phyloP scores from a whole-genome alignment of 1,140 invertebrate genomes.

The Neoseiulus cucumeris region DNA sequence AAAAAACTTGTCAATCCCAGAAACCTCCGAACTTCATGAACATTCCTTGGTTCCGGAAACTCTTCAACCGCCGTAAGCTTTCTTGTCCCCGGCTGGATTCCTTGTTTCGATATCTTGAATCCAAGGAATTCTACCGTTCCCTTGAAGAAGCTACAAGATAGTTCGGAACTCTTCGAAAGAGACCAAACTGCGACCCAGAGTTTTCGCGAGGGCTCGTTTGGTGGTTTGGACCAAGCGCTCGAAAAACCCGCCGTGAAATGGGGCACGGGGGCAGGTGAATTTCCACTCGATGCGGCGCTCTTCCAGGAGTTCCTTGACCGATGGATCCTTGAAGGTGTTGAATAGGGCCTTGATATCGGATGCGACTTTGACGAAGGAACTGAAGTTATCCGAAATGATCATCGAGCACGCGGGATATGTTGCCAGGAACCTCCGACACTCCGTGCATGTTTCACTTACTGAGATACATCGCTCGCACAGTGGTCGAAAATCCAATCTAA shows the following conservation, averaged over 20 bases:
- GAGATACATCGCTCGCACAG: too few relatives aligned
- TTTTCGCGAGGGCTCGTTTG: background rate
- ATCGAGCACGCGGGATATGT: background rate
- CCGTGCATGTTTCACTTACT: background rate
- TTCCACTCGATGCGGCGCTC: too few relatives aligned
- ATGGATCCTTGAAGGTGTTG: background rate
- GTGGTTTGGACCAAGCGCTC: background rate
- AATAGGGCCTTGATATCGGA: background rate
- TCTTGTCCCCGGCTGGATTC: slow-evolving; percentile 8
- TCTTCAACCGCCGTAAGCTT: slow-evolving; percentile 13
- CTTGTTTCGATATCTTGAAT: slow-evolving; percentile 17
- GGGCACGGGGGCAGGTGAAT: background rate
- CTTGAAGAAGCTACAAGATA: slow-evolving; percentile 27
- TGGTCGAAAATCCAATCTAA: too few relatives aligned
- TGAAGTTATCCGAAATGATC: slow-evolving; percentile 6
- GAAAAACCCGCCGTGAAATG: background rate
- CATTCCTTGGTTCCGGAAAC: slow-evolving; percentile 11
- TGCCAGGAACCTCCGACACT: background rate
- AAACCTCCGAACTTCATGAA: slow-evolving; percentile 15
- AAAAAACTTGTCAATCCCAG: slow-evolving; percentile 17
- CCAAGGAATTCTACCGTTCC: slow-evolving; percentile 27
- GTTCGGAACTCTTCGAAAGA: slow-evolving; percentile 14
- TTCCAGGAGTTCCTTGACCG: background rate
- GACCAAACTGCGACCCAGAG: background rate
- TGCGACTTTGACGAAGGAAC: background rate